Percentiles rank a stretch among this genome's conserved stretches.
Conservation (phyloP, 2,113 vertebrate species). For the Prionailurus viverrinus region DNA sequence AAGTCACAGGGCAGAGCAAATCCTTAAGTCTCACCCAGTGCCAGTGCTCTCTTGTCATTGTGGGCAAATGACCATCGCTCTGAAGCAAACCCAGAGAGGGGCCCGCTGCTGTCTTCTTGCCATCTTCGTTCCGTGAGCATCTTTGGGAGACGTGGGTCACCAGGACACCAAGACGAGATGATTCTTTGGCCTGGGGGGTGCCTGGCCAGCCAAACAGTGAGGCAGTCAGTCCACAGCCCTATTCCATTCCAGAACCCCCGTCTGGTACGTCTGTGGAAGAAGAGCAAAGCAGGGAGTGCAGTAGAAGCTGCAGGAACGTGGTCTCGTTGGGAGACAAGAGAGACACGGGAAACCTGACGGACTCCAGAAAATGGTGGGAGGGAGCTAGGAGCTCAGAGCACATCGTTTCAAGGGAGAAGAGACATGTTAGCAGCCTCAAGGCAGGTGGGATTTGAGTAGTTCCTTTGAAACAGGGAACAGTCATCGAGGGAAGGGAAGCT, state of each 20-base stretch:
- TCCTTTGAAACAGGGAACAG: not conserved
- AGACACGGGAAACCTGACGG: not conserved
- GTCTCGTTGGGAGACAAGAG: not conserved
- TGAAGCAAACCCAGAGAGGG: not conserved
- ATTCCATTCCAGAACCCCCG: accelerated
- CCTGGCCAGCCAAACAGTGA: not conserved
- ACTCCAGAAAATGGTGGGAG: not conserved
- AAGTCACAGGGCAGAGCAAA: not conserved
- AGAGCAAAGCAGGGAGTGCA: accelerated
- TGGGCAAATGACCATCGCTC: not conserved
- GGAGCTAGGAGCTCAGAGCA: not conserved
- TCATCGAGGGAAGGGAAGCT: not conserved
- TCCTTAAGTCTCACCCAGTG: not conserved
- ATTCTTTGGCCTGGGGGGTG: not conserved
- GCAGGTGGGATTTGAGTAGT: not conserved
- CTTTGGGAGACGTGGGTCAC: not conserved
- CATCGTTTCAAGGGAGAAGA: not conserved
- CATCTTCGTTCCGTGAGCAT: not conserved
- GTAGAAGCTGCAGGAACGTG: not conserved
- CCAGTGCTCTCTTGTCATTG: not conserved
- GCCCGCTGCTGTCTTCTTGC: not conserved
- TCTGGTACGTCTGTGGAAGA: not conserved
- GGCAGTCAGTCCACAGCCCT: too few species aligned
- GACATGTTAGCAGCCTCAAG: not conserved
- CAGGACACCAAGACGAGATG: not conserved